Conservation (phyloP, 2,797 vertebrate genomes). For the Pampus argenteus region DNA sequence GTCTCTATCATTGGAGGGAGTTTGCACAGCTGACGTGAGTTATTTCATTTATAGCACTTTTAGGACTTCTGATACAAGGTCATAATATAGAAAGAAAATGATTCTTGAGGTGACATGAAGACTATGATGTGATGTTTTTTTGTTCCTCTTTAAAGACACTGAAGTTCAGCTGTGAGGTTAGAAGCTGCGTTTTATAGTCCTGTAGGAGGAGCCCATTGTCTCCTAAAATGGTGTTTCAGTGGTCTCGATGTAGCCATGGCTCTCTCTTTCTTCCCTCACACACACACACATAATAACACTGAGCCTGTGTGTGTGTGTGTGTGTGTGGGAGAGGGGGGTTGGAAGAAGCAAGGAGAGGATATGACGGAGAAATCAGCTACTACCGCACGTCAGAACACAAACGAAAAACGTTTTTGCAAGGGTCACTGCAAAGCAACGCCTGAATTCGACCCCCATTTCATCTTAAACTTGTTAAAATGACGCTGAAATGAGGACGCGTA, state of each 20-base stretch:
- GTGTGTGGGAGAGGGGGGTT: constrained; percentile 22
- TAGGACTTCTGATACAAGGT: no score
- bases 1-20: no score
- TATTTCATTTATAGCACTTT: no score
- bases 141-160: constrained; percentile 6
- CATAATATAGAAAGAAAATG: no score
- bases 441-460: constrained; percentile 3
- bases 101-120: no score
- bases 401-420: not conserved
- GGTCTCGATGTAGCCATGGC: constrained; percentile 44
- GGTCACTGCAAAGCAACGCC: not conserved
- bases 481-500: constrained; percentile 1
- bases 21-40: no score
- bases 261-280: constrained; percentile 12
- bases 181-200: constrained; percentile 51
- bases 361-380: not conserved
- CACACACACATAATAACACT: not conserved
- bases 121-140: not conserved
- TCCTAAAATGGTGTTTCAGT: constrained; percentile 72
- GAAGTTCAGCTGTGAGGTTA: constrained; percentile 18
- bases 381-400: not conserved
- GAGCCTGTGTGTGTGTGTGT: no score
- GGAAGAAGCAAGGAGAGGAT: not conserved
- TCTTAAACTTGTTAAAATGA: constrained; percentile 39
- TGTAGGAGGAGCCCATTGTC: constrained; percentile 66